Base-by-base conservation (phyloP, 2,797 vertebrate species). In the Percopsis omiscomaycus region DNA sequence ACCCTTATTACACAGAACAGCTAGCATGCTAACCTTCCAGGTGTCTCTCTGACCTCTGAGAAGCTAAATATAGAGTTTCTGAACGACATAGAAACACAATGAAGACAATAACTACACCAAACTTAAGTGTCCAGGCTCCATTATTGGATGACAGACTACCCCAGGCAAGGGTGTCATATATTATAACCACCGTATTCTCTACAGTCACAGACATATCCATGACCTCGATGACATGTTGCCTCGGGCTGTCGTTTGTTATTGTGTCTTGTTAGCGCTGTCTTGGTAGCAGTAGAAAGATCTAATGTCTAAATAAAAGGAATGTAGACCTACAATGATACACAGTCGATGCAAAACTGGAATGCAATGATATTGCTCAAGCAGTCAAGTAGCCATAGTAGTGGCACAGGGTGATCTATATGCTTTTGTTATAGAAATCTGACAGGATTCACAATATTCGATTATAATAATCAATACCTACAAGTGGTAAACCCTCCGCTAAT, bases 31-130 rank as follows among this genome's bases (percentile, higher is more conserved):
- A 4, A 45, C 32, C 55, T 14, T 15, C 55, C 46, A 15, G 45
- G 37, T 32, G 28, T 55, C 44, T 46, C 8, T 15, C 8, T 53
- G 46, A 56, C 32, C 27, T 27, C 51, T 42, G 47, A 37, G 32
- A 57, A 30, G 44, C 59, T 56, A 30, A 32, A 45, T 46, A 62
- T 62, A 55, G 42, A 50, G 51, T 69, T 44, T 50, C 66, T 13
- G 16, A 16, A 16, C 9, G 52, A 4, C 12, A 15, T 28, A 57
- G 32, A 49, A 22, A 45, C 44, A 32, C 22, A 14, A 29, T n/a
- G 22, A 37, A 5, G 48, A 69, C 58, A 55, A 55, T 55, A 37
- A 55, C 51, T 22, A 22, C 55, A n/a, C 28, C 55, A 48, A 8
- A 55, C 52, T 22, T 22, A 22, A 44, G 22, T 15, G 13, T 9